Evolutionary conservation across 92 coral and sea anemone species (phyloP).

Genomic region (Ricordea florida): DNA sequence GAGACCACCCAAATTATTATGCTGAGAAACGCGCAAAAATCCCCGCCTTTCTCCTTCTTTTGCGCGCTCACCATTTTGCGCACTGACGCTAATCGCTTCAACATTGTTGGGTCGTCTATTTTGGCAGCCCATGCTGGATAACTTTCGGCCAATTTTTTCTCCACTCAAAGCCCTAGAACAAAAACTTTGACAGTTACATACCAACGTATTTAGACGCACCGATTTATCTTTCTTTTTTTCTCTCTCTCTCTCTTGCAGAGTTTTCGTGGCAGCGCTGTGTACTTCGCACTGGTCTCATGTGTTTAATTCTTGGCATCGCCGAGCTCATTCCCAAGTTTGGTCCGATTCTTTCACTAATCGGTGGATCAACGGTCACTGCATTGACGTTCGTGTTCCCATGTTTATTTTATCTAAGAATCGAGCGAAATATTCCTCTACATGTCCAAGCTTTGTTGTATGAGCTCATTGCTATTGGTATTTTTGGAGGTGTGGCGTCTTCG

Average conservation of each 20-base stretch:
- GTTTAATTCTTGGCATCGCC: slow-evolving; percentile 81
- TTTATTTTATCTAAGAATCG: slow-evolving; percentile 76
- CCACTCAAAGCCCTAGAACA: too few relatives aligned
- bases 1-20: too few relatives aligned
- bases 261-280: slow-evolving; percentile 76
- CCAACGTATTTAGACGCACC: neutral
- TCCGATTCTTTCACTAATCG: slow-evolving; percentile 89
- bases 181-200: neutral
- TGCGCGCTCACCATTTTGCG: too few relatives aligned
- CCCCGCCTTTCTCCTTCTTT: too few relatives aligned
- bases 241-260: slow-evolving; percentile 20
- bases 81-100: too few relatives aligned
- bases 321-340: slow-evolving; percentile 92
- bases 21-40: too few relatives aligned
- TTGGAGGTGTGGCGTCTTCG: slow-evolving; percentile 86
- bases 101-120: too few relatives aligned
- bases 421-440: slow-evolving; percentile 68
- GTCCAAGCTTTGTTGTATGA: slow-evolving; percentile 74
- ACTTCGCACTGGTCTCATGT: slow-evolving; percentile 79
- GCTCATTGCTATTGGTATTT: slow-evolving; percentile 66
- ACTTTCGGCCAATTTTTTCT: too few relatives aligned
- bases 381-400: slow-evolving; percentile 93
- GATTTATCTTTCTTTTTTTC: neutral
- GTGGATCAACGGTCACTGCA: slow-evolving; percentile 85
- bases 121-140: too few relatives aligned